Evolutionary conservation across 2,888 invertebrate genomes (phyloP).

Genomic region (Lottia gigantea): DNA sequence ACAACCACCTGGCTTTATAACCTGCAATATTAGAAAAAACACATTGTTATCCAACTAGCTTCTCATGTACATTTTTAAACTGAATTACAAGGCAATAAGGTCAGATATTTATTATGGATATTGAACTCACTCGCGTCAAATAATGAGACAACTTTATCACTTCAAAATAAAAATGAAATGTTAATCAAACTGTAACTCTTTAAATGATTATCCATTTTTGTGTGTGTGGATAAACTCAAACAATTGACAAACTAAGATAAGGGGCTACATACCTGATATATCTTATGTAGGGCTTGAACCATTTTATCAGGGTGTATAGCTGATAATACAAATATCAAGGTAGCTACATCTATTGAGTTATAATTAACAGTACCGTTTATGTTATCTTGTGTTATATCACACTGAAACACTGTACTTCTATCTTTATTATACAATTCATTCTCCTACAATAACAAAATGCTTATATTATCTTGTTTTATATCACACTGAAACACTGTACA

Average conservation of each 20-base stretch:
- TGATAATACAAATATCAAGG: slow-evolving; percentile 94
- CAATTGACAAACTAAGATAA: too few species aligned
- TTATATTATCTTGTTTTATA: slow-evolving; percentile 79
- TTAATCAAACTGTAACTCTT: too few species aligned
- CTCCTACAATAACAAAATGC: slow-evolving; percentile 63
- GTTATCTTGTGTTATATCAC: slow-evolving; percentile 82
- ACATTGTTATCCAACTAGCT: not conserved
- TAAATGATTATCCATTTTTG: too few species aligned
- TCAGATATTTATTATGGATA: too few species aligned
- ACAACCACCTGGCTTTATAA: slow-evolving; percentile 77
- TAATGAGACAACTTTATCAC: too few species aligned
- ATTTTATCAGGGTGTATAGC: slow-evolving; percentile 92
- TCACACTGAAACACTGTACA: slow-evolving; percentile 88
- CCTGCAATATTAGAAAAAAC: slow-evolving; percentile 49
- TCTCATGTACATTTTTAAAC: too few species aligned
- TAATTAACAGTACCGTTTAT: slow-evolving; percentile 72
- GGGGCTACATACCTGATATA: too few species aligned
- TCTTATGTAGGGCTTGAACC: slow-evolving; percentile 71
- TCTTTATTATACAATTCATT: slow-evolving; percentile 75
- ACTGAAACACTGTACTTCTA: slow-evolving; percentile 82
- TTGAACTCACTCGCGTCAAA: too few species aligned
- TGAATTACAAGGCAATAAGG: too few species aligned
- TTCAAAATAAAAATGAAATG: too few species aligned
- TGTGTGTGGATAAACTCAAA: too few species aligned
- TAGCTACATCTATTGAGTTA: slow-evolving; percentile 79